These are phyloP conservation scores for Drosophila malerkotliana DNA, from an alignment of 1,140 invertebrate genomes.

Conservation along the genomic window DNA sequence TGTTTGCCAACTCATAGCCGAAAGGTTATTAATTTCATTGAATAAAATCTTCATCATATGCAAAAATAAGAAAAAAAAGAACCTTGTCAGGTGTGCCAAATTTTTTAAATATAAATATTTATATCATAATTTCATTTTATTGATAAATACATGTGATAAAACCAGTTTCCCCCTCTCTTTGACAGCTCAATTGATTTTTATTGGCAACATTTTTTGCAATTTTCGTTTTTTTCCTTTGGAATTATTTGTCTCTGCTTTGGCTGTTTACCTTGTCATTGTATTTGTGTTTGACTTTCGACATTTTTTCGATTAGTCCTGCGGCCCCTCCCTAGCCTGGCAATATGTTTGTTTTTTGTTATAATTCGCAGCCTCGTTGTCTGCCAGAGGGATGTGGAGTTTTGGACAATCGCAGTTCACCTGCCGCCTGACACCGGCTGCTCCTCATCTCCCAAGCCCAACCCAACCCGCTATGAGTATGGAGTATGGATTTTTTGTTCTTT, in stretches of 20 bases:
- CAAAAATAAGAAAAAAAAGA: neutral
- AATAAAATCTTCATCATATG: neutral
- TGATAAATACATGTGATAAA: slow-evolving; percentile 19
- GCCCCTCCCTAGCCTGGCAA: slow-evolving; percentile 8
- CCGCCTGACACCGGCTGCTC: neutral
- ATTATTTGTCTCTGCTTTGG: slow-evolving; percentile 21
- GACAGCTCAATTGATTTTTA: slow-evolving; percentile 41
- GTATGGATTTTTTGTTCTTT: slow-evolving; percentile 41
- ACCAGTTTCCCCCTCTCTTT: slow-evolving; percentile 7
- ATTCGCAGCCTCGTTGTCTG: slow-evolving; percentile 57
- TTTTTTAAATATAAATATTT: neutral
- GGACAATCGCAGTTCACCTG: slow-evolving; percentile 31
- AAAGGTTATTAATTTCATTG: neutral
- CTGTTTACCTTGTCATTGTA: slow-evolving; percentile 66
- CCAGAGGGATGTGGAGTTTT: slow-evolving; percentile 34
- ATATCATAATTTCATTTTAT: slow-evolving; percentile 42
- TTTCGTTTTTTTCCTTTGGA: slow-evolving; percentile 32
- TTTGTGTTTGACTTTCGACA: slow-evolving; percentile 72
- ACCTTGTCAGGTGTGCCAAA: neutral
- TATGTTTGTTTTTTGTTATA: slow-evolving; percentile 76
- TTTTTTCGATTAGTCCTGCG: slow-evolving; percentile 54
- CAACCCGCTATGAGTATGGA: neutral
- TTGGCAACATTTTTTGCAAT: slow-evolving; percentile 27
- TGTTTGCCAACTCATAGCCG: too few species aligned
- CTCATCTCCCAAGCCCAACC: neutral